Evolutionary conservation across 2,888 invertebrate genomes (phyloP).

Genomic region (Anticlea derivata): DNA sequence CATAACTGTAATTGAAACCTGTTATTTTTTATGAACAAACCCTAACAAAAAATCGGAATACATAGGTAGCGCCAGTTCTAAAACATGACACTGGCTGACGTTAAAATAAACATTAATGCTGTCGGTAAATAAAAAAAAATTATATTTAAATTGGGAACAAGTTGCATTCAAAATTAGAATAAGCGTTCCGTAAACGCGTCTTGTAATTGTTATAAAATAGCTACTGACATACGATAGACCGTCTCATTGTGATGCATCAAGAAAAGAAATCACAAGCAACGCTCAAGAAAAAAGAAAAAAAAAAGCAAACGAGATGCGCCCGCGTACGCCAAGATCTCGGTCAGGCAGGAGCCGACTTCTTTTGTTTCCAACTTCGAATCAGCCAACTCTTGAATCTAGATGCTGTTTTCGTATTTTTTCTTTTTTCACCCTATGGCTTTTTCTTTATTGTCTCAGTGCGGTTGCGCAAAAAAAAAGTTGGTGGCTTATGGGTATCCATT

Average conservation of each 20-base stretch:
- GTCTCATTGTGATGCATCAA: constrained; percentile 80
- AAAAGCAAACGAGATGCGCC: constrained; percentile 71
- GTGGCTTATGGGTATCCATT: constrained; percentile 84
- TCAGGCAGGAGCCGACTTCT: constrained; percentile 80
- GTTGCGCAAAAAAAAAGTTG: constrained; percentile 70
- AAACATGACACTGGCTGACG: not conserved
- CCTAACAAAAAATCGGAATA: not conserved
- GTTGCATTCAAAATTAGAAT: constrained; percentile 8
- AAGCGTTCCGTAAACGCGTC: not conserved
- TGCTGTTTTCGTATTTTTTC: constrained; percentile 74
- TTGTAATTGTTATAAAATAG: constrained; percentile 67
- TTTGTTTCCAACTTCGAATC: constrained; percentile 82
- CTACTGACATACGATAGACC: constrained; percentile 74
- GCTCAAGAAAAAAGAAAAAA: constrained; percentile 61
- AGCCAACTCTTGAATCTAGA: constrained; percentile 83
- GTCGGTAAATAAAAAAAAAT: not conserved
- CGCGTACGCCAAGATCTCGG: constrained; percentile 81
- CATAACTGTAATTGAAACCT: constrained; percentile 35
- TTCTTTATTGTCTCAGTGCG: constrained; percentile 81
- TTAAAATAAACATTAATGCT: not conserved
- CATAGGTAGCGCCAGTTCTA: not conserved
- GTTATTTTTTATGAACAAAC: constrained; percentile 4
- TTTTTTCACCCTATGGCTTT: constrained; percentile 70
- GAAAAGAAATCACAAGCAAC: constrained; percentile 77
- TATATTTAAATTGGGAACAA: not conserved